Conservation (phyloP, 1,140 invertebrate genomes). For the Cyclina sinensis region DNA sequence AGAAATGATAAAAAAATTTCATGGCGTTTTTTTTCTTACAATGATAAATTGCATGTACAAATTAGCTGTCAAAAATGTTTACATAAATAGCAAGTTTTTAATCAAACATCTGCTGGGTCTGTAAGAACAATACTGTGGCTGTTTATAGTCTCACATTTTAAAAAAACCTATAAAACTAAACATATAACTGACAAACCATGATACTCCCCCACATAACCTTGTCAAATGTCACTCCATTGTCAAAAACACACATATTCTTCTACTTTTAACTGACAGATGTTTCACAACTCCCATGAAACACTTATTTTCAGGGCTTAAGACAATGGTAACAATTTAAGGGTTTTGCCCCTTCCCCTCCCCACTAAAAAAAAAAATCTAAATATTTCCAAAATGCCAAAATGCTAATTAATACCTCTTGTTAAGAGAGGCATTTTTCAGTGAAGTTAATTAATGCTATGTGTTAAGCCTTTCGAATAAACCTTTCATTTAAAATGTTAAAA, state of each 20-base stretch:
- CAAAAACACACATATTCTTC: background rate
- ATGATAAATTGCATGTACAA: slow-evolving; percentile 17
- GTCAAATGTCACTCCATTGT: slow-evolving; percentile 2
- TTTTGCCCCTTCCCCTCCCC: no score
- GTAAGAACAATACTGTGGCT: background rate
- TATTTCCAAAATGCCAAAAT: background rate
- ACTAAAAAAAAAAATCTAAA: background rate
- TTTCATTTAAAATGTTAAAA: slow-evolving; percentile 19
- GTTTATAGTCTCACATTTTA: slow-evolving; percentile 24
- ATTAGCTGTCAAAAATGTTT: slow-evolving; percentile 22
- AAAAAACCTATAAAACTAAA: background rate
- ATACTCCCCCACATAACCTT: background rate
- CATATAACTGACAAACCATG: background rate
- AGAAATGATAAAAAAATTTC: background rate
- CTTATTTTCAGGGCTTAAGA: background rate
- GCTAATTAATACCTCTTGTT: background rate
- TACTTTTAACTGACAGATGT: background rate
- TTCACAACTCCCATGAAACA: background rate
- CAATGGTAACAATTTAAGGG: slow-evolving; percentile 11
- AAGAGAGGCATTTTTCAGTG: background rate
- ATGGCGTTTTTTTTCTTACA: background rate
- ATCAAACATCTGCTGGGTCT: background rate
- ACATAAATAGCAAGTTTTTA: background rate
- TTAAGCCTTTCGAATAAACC: background rate
- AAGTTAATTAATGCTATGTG: background rate